Percentiles rank a stretch among this genome's conserved stretches.
Conservation (phyloP, 2,888 invertebrate genomes). For the Blomia tropicalis region DNA sequence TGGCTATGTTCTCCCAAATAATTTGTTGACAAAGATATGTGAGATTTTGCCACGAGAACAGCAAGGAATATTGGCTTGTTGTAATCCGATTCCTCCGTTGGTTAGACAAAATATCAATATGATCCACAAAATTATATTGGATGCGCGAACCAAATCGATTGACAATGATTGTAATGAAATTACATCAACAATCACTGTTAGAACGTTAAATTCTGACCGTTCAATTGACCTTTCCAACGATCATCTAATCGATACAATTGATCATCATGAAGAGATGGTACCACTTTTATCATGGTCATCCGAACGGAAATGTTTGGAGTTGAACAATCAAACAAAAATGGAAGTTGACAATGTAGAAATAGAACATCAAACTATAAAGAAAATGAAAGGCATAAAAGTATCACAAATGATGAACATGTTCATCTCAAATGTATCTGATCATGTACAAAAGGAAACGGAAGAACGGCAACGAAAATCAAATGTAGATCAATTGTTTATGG, state of each 20-base stretch:
- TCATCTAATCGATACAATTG: slow-evolving; percentile 1
- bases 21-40: slow-evolving; percentile 78
- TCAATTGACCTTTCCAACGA: slow-evolving; percentile 1
- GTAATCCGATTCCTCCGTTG: slow-evolving; percentile 74
- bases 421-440: not conserved
- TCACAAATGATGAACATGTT: not conserved
- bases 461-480: not conserved
- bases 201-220: no score
- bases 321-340: not conserved
- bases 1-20: slow-evolving; percentile 80
- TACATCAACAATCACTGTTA: not conserved
- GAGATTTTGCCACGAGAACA: slow-evolving; percentile 73
- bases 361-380: no score
- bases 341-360: not conserved
- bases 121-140: slow-evolving; percentile 47
- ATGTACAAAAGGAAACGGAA: not conserved
- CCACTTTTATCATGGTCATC: not conserved
- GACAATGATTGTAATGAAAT: not conserved
- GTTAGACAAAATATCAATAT: slow-evolving; percentile 45
- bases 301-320: not conserved
- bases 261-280: not conserved
- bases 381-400: not conserved
- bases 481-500: not conserved
- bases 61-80: slow-evolving; percentile 80
- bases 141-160: slow-evolving; percentile 50